These are phyloP conservation scores for Notothenia coriiceps DNA, from an alignment of 2,113 vertebrate genomes.

Conservation along the genomic window DNA sequence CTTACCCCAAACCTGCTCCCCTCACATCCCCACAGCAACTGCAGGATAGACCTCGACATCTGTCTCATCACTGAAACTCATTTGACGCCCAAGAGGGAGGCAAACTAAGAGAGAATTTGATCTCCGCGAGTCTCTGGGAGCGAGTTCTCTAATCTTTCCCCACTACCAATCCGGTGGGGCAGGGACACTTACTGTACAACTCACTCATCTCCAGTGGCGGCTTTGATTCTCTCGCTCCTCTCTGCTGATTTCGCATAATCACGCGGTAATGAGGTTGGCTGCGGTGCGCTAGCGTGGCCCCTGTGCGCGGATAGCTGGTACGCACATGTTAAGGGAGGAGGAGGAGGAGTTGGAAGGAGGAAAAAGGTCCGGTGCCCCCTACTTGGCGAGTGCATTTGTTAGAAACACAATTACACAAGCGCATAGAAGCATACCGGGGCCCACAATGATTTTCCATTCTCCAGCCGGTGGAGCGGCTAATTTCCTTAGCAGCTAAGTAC, in stretches of 20 bases:
- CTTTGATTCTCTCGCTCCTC: conserved; percentile 76
- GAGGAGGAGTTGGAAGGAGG: conserved; percentile 22
- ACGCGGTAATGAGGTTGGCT: conserved; percentile 72
- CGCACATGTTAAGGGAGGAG: conserved; percentile 34
- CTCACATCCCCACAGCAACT: conserved; percentile 43
- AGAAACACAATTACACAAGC: conserved; percentile 82
- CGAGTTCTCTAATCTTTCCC: conserved; percentile 65
- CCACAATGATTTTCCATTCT: conserved; percentile 81
- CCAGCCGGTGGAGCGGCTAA: conserved; percentile 80
- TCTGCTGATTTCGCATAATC: conserved; percentile 79
- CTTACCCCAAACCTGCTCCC: conserved; percentile 48
- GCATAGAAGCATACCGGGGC: conserved; percentile 74
- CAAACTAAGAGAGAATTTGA: conserved; percentile 70
- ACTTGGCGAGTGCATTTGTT: conserved; percentile 74
- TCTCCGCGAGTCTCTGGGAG: conserved; percentile 51
- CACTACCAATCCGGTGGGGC: conserved; percentile 50
- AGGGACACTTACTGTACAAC: conserved; percentile 71
- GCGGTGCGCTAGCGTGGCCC: conserved; percentile 41
- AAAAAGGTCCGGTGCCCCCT: conserved; percentile 56
- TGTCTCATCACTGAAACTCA: conserved; percentile 64
- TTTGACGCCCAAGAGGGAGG: conserved; percentile 62
- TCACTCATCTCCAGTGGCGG: conserved; percentile 71
- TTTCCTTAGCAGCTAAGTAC: conserved; percentile 79
- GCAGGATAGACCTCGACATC: conserved; percentile 50
- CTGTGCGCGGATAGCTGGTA: conserved; percentile 9